Percentiles rank a stretch among this genome's conserved stretches.
Conservation (phyloP, 2,113 vertebrate genomes). For the Tapirus terrestris region DNA sequence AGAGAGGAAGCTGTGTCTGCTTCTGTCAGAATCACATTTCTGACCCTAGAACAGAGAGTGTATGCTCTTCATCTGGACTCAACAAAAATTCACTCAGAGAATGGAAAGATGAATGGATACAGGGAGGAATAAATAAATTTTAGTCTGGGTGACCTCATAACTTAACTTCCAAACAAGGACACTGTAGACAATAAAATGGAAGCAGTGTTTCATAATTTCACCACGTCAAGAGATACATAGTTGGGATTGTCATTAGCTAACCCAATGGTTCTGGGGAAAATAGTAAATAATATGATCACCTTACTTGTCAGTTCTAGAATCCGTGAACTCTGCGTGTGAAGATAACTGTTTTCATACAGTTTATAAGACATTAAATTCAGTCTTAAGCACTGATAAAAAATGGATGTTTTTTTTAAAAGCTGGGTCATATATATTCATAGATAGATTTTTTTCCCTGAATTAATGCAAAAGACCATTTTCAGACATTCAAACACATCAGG, state of each 20-base stretch:
- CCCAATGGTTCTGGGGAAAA: background rate
- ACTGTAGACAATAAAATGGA: background rate
- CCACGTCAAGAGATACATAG: background rate
- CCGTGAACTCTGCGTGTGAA: background rate
- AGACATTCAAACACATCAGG: background rate
- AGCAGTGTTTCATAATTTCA: background rate
- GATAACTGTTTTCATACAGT: background rate
- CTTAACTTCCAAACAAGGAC: background rate
- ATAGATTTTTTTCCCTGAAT: background rate
- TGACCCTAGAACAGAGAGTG: background rate
- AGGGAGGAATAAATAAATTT: background rate
- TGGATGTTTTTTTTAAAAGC: background rate
- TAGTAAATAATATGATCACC: background rate
- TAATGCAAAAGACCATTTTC: background rate
- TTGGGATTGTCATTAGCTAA: background rate
- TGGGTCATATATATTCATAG: background rate
- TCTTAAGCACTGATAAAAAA: background rate
- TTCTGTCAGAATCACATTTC: background rate
- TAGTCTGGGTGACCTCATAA: background rate
- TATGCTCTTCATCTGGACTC: accelerated
- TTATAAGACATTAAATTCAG: background rate
- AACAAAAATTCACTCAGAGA: background rate
- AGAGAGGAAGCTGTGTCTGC: accelerated
- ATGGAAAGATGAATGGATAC: background rate
- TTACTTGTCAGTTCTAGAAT: background rate